phyloP scores from a whole-genome alignment of 2,113 vertebrate species.

The Cinclus cinclus region DNA sequence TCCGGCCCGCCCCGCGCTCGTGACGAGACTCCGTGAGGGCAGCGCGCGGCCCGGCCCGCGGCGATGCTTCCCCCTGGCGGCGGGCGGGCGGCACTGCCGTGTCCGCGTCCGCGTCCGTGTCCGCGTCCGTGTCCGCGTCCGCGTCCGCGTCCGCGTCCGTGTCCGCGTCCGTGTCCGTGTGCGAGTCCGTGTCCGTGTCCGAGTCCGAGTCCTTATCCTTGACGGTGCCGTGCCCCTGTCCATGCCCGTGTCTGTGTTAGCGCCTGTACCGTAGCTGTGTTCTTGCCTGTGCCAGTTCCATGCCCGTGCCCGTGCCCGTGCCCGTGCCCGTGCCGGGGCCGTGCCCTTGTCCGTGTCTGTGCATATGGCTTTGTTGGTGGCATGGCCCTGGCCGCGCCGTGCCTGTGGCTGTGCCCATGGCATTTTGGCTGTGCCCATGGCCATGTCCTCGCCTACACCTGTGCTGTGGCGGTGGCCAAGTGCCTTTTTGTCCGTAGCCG shows the following conservation, averaged over 20 bases:
- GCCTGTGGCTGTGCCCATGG: neutral
- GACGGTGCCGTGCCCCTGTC: no score
- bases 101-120: neutral
- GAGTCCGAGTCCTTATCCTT: no score
- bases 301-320: no score
- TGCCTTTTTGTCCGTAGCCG: neutral
- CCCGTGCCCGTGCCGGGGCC: rapidly evolving
- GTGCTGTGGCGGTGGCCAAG: neutral
- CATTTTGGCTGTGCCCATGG: neutral
- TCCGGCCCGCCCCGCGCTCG: neutral
- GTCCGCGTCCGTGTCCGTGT: neutral
- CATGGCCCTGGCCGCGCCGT: neutral
- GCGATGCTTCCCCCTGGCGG: neutral
- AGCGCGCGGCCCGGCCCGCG: neutral
- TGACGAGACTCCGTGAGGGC: neutral
- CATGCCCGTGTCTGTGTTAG: no score
- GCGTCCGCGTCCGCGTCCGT: no score
- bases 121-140: neutral
- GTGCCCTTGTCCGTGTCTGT: neutral
- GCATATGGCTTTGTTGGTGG: neutral
- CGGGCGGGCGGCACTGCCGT: neutral
- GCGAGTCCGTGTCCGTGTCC: neutral
- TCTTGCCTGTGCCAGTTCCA: no score
- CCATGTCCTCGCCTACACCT: neutral
- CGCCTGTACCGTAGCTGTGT: no score